Evolutionary conservation across 2,888 invertebrate species (phyloP).

Genomic region (Sabatieria punctata): DNA sequence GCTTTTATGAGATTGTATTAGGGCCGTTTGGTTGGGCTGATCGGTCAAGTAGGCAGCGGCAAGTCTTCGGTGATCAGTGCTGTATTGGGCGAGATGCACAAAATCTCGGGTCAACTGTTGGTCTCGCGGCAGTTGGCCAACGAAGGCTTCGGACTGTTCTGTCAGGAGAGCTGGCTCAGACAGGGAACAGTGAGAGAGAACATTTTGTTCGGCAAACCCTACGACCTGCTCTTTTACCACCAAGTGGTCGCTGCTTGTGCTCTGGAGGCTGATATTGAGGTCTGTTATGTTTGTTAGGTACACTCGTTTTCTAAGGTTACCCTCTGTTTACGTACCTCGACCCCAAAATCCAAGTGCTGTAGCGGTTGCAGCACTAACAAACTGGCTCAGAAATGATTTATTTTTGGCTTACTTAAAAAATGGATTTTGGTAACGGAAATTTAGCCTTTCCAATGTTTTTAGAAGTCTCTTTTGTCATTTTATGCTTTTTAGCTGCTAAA

Average conservation of each 20-base stretch:
- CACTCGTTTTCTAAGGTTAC: too few species aligned
- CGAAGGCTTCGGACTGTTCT: slow-evolving; percentile 56
- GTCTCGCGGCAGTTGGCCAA: neutral
- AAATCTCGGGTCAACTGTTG: neutral
- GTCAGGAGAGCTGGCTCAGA: slow-evolving; percentile 80
- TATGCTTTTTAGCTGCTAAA: too few species aligned
- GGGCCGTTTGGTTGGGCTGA: slow-evolving; percentile 49
- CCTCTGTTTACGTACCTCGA: too few species aligned
- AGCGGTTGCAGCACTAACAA: too few species aligned
- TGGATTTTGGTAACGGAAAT: too few species aligned
- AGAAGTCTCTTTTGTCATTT: too few species aligned
- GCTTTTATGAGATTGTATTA: neutral
- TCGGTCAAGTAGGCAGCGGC: slow-evolving; percentile 75
- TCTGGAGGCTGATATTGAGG: slow-evolving; percentile 48
- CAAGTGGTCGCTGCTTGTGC: slow-evolving; percentile 66
- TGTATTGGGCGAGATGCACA: slow-evolving; percentile 58
- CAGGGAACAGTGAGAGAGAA: slow-evolving; percentile 64
- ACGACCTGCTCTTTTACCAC: slow-evolving; percentile 57
- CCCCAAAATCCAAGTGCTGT: too few species aligned
- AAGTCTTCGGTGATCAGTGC: slow-evolving; percentile 70
- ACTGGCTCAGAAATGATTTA: too few species aligned
- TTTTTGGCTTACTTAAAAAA: too few species aligned
- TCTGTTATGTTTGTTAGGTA: too few species aligned
- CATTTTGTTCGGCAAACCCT: slow-evolving; percentile 72
- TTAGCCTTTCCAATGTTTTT: too few species aligned